Percentiles rank a stretch among this genome's conserved stretches.
These are phyloP conservation scores for Eptesicus fuscus DNA, from an alignment of 2,113 vertebrate species.

Conservation along the genomic window DNA sequence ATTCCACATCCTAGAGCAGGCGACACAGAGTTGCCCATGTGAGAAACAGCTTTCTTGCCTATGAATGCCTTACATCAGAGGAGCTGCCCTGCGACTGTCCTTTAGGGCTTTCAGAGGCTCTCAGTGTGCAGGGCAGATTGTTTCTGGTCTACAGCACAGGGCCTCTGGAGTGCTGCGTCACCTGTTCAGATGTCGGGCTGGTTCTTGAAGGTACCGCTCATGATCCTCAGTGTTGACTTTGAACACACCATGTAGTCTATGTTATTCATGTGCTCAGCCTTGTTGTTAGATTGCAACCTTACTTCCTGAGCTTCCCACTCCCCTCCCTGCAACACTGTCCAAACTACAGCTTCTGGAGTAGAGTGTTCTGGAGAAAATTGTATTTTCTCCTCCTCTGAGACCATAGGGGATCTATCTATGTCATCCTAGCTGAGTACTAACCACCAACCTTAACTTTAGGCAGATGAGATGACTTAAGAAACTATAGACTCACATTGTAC, in stretches of 20 bases:
- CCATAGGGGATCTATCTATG: background rate
- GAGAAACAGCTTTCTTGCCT: background rate
- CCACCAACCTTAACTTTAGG: background rate
- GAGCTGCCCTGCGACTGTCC: background rate
- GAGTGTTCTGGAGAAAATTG: background rate
- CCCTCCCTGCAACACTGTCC: background rate
- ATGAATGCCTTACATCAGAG: background rate
- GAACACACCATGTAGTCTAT: background rate
- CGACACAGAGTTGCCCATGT: background rate
- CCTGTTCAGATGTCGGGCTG: background rate
- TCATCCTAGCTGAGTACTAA: background rate
- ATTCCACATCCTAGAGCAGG: background rate
- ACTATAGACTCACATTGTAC: background rate
- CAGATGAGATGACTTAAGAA: background rate
- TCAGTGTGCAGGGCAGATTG: background rate
- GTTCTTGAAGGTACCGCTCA: background rate
- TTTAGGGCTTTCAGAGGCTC: background rate
- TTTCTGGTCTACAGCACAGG: background rate
- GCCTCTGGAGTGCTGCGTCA: no score
- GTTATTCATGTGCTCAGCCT: background rate
- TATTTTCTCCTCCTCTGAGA: background rate
- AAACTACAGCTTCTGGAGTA: background rate
- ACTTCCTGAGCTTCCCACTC: background rate
- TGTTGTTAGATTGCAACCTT: background rate
- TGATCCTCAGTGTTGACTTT: background rate